phyloP scores from a whole-genome alignment of 2,888 invertebrate genomes.

The Anthophora plumipes region DNA sequence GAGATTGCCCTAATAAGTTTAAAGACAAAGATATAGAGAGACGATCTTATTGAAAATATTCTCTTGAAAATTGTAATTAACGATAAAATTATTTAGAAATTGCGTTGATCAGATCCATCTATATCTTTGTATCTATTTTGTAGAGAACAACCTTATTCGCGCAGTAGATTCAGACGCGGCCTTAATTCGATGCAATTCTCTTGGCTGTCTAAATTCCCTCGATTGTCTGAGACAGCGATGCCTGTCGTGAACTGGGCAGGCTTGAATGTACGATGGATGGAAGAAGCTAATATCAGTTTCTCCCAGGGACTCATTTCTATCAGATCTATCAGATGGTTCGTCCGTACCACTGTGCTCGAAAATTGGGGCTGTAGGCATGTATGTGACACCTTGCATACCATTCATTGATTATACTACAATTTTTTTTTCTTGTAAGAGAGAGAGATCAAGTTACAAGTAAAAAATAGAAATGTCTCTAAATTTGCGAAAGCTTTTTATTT shows the following conservation, averaged over 20 bases:
- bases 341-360: slow-evolving; percentile 76
- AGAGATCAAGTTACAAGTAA: slow-evolving; percentile 22
- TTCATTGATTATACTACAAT: slow-evolving; percentile 14
- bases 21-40: slow-evolving; percentile 70
- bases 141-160: slow-evolving; percentile 63
- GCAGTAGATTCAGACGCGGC: slow-evolving; percentile 40
- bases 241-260: slow-evolving; percentile 79
- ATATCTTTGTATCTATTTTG: slow-evolving; percentile 68
- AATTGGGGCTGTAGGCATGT: slow-evolving; percentile 75
- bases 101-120: slow-evolving; percentile 39
- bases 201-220: slow-evolving; percentile 78
- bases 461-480: background rate
- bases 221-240: slow-evolving; percentile 80
- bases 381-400: slow-evolving; percentile 52
- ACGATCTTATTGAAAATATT: slow-evolving; percentile 14
- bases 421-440: background rate
- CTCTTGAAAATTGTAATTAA: background rate
- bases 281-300: slow-evolving; percentile 70
- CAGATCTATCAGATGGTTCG: slow-evolving; percentile 67
- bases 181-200: slow-evolving; percentile 66
- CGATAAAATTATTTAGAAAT: background rate
- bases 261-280: slow-evolving; percentile 74
- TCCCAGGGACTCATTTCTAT: slow-evolving; percentile 72
- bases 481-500: slow-evolving; percentile 7
- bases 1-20: slow-evolving; percentile 54